phyloP scores from a whole-genome alignment of 2,113 vertebrate species.

The Arizona elegans region DNA sequence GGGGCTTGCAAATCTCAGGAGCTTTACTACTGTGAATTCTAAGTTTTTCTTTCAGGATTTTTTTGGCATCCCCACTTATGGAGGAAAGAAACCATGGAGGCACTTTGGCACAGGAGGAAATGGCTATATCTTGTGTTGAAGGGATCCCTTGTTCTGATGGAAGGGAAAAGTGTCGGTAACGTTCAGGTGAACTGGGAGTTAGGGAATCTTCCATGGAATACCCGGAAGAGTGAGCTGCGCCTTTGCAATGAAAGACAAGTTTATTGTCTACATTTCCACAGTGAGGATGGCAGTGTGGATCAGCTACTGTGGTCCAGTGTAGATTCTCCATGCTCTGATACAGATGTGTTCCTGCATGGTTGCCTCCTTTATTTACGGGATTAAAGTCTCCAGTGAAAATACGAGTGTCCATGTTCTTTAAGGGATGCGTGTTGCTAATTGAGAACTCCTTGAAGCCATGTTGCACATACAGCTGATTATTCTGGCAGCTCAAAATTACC shows the following conservation, averaged over 20 bases:
- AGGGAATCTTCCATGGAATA: slow-evolving; percentile 63
- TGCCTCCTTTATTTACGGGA: slow-evolving; percentile 42
- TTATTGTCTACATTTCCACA: slow-evolving; percentile 78
- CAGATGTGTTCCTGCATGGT: slow-evolving; percentile 65
- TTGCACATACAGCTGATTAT: slow-evolving; percentile 74
- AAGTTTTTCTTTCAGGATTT: slow-evolving; percentile 81
- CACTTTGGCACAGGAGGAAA: slow-evolving; percentile 68
- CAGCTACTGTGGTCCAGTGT: slow-evolving; percentile 71
- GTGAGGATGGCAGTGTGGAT: slow-evolving; percentile 65
- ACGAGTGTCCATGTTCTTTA: slow-evolving; percentile 65
- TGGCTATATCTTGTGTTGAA: slow-evolving; percentile 63
- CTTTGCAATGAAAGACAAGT: slow-evolving; percentile 74
- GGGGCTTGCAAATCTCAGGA: slow-evolving; percentile 70
- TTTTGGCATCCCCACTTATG: slow-evolving; percentile 62
- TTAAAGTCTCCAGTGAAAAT: slow-evolving; percentile 52
- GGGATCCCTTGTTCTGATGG: slow-evolving; percentile 53
- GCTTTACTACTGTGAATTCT: slow-evolving; percentile 77
- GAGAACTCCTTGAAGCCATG: slow-evolving; percentile 77
- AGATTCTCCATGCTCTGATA: slow-evolving; percentile 89
- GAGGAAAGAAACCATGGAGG: slow-evolving; percentile 77
- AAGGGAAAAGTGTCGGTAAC: slow-evolving; percentile 65
- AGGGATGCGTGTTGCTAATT: slow-evolving; percentile 66
- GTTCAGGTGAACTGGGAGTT: slow-evolving; percentile 53
- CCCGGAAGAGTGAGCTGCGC: slow-evolving; percentile 74
- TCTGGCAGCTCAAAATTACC: slow-evolving; percentile 77